A percentile compares a stretch with the other conserved stretches of the same genome.
These are phyloP conservation scores for Luehdorfia chinensis DNA, from an alignment of 1,140 invertebrate species.

Conservation along the genomic window DNA sequence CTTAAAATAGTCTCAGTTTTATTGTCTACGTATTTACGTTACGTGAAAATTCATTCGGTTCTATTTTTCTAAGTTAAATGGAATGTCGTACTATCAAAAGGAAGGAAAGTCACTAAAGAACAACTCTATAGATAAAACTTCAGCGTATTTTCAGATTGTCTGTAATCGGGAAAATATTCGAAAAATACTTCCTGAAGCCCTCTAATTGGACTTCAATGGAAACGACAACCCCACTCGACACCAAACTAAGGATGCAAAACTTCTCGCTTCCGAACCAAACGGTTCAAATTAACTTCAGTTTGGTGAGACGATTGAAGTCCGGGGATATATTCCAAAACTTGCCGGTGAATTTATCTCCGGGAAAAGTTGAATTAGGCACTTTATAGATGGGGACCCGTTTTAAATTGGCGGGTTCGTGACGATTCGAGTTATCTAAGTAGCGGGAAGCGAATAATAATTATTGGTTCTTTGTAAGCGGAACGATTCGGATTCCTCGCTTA, in stretches of 20 bases:
- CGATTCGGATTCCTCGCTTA: neutral
- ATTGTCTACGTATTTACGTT: too few species aligned
- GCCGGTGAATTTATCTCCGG: conserved; percentile 23
- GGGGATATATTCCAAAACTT: conserved; percentile 24
- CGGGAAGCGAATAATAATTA: conserved; percentile 22
- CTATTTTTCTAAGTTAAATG: too few species aligned
- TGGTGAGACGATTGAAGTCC: conserved; percentile 17
- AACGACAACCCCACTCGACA: conserved; percentile 18
- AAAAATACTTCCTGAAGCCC: conserved; percentile 6
- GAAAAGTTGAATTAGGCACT: conserved; percentile 25
- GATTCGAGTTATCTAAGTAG: conserved; percentile 18
- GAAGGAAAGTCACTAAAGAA: too few species aligned
- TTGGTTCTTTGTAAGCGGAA: conserved; percentile 18
- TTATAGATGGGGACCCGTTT: conserved; percentile 21
- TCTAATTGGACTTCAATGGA: conserved; percentile 20
- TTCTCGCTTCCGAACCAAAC: conserved; percentile 20
- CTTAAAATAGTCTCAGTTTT: too few species aligned
- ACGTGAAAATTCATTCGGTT: too few species aligned
- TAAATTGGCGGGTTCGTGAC: conserved; percentile 20
- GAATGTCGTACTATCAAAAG: too few species aligned
- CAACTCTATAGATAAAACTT: conserved; percentile 1
- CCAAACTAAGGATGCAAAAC: conserved; percentile 18
- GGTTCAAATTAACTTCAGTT: conserved; percentile 21
- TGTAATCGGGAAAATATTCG: neutral
- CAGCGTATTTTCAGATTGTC: conserved; percentile 5